Conservation (phyloP, 64 coral and sea anemone species). For the Pachyseris speciosa region DNA sequence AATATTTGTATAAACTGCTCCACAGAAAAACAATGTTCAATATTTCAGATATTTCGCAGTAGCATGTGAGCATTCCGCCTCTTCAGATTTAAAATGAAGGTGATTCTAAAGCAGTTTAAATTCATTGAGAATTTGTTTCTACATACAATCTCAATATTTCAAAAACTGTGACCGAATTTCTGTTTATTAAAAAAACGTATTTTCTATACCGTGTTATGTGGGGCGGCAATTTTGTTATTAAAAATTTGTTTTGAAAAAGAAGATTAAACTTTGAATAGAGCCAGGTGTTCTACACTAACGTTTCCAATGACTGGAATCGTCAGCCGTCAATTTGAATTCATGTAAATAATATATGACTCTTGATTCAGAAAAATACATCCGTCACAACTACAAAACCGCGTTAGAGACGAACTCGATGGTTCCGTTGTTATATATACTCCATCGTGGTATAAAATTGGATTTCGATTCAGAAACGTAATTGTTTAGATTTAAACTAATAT, state of each 20-base stretch:
- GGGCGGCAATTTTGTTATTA: not conserved
- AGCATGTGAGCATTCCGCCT: too few species aligned
- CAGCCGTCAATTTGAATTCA: not conserved
- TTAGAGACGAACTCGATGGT: not conserved
- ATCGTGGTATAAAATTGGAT: not conserved
- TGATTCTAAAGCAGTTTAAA: too few species aligned
- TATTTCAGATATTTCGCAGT: too few species aligned
- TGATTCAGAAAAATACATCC: not conserved
- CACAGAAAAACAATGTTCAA: too few species aligned
- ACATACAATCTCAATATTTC: not conserved
- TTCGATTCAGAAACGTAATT: not conserved
- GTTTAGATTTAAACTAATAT: too few species aligned
- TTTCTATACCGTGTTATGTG: not conserved
- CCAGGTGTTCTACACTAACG: not conserved
- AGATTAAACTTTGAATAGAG: not conserved
- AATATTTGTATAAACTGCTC: too few species aligned
- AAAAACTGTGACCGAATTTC: not conserved
- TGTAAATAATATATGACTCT: not conserved
- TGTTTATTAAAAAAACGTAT: not conserved
- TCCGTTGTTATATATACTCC: not conserved
- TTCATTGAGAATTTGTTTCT: too few species aligned
- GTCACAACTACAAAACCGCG: not conserved
- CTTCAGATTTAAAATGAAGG: too few species aligned
- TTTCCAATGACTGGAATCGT: not conserved
- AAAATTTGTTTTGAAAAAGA: not conserved